Conservation (phyloP, 1,140 invertebrate species). For the Drosophila mojavensis region DNA sequence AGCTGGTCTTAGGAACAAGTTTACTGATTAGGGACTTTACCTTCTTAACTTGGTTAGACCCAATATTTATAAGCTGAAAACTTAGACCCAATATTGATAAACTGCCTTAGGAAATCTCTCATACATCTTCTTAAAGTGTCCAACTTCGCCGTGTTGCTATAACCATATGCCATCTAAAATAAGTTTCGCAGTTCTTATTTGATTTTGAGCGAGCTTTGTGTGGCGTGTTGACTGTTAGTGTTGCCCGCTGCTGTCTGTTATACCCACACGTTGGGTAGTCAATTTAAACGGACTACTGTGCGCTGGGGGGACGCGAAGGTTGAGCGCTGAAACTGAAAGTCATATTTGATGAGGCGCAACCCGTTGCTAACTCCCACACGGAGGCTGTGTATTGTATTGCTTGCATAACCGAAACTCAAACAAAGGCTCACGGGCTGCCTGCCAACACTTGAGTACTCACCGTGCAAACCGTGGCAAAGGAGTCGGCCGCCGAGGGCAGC, state of each 20-base stretch:
- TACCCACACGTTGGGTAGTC: neutral
- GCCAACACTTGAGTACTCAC: slow-evolving; percentile 86
- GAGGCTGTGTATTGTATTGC: slow-evolving; percentile 26
- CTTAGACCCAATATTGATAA: no score
- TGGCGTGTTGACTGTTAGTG: neutral
- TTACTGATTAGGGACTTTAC: no score
- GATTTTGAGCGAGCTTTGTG: neutral
- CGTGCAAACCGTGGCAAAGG: slow-evolving; percentile 93
- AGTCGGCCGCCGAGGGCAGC: slow-evolving; percentile 87
- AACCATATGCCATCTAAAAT: no score
- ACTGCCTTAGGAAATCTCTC: no score
- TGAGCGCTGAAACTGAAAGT: slow-evolving; percentile 72
- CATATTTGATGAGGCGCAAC: slow-evolving; percentile 71
- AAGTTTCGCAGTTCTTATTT: neutral
- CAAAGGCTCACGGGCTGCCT: slow-evolving; percentile 42
- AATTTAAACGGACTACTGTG: slow-evolving; percentile 14
- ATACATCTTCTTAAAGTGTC: no score
- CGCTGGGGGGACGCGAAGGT: slow-evolving; percentile 51
- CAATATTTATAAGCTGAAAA: no score
- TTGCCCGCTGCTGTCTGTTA: neutral
- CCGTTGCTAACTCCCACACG: slow-evolving; percentile 8
- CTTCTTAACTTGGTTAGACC: no score
- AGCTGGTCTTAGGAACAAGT: no score
- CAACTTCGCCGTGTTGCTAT: no score
- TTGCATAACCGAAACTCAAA: slow-evolving; percentile 75